Evolutionary conservation across 2,797 vertebrate species (phyloP).

Genomic region (Schizothorax lantsangensis): DNA sequence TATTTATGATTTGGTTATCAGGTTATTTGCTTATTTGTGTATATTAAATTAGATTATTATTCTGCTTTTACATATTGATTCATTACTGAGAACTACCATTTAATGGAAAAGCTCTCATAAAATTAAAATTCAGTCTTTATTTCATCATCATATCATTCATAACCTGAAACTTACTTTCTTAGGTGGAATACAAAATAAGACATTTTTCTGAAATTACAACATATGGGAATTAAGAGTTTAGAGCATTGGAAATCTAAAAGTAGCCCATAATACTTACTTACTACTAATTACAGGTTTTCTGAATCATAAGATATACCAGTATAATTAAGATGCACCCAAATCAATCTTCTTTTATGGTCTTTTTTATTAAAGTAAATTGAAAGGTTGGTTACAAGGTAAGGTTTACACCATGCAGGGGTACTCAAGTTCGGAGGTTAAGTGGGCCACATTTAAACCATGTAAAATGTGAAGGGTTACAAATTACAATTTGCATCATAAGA

Average conservation of each 20-base stretch:
- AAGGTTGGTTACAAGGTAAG: background rate
- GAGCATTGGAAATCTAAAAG: background rate
- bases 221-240: background rate
- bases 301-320: background rate
- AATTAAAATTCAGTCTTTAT: background rate
- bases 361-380: background rate
- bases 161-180: background rate
- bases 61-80: background rate
- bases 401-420: too few relatives aligned
- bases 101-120: background rate
- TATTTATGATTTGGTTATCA: background rate
- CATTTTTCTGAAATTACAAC: too few relatives aligned
- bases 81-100: background rate
- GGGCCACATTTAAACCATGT: too few relatives aligned
- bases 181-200: too few relatives aligned
- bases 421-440: too few relatives aligned
- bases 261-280: background rate
- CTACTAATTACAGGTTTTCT: too few relatives aligned
- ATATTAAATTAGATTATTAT: slow-evolving; percentile 1
- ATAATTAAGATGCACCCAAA: background rate
- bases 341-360: background rate
- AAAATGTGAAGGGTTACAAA: too few relatives aligned
- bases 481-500: too few relatives aligned
- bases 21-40: background rate
- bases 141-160: background rate